Percentiles rank a stretch among this genome's conserved stretches.
These are phyloP conservation scores for Omphaloscelis lunosa DNA, from an alignment of 2,888 invertebrate genomes.

Conservation along the genomic window DNA sequence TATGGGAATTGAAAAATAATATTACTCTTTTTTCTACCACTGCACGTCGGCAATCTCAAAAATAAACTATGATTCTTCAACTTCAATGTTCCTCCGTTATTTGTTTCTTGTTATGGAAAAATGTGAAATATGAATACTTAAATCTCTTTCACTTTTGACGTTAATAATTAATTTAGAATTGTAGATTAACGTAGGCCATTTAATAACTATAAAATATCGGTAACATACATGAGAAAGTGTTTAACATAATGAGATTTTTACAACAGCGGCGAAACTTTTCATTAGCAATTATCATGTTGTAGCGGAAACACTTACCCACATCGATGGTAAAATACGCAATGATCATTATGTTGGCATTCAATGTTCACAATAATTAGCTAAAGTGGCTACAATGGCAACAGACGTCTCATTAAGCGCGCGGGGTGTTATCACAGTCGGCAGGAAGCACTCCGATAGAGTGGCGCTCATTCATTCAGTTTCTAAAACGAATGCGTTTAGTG, in stretches of 20 bases:
- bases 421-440: constrained; percentile 82
- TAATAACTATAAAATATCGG: constrained; percentile 1
- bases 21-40: constrained; percentile 88
- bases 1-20: constrained; percentile 91
- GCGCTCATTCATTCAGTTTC: constrained; percentile 84
- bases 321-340: constrained; percentile 61
- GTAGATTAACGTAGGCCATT: neutral
- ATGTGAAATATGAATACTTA: constrained; percentile 14
- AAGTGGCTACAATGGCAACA: constrained; percentile 69
- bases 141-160: neutral
- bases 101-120: constrained; percentile 55
- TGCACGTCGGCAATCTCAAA: constrained; percentile 86
- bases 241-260: constrained; percentile 8
- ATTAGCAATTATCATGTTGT: constrained; percentile 60
- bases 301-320: constrained; percentile 58
- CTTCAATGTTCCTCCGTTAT: constrained; percentile 63
- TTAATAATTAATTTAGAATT: neutral
- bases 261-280: constrained; percentile 37
- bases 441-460: constrained; percentile 80
- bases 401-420: constrained; percentile 72
- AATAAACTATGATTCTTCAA: constrained; percentile 85
- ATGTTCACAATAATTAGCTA: constrained; percentile 68
- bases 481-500: constrained; percentile 78
- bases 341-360: constrained; percentile 61
- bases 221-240: constrained; percentile 28